Conservation (phyloP, 2,888 invertebrate species). For the Celastrina argiolus region DNA sequence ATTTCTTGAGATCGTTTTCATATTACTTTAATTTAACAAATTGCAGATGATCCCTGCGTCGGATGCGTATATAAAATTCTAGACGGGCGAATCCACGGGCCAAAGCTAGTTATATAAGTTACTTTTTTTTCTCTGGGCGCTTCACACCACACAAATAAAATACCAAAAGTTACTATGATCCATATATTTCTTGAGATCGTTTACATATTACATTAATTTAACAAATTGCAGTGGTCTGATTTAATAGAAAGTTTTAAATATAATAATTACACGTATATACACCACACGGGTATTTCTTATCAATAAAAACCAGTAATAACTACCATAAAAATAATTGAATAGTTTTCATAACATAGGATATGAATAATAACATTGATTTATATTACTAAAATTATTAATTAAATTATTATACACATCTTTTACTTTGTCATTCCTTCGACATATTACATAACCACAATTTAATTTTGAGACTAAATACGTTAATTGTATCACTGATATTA, state of each 20-base stretch:
- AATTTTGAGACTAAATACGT: conserved; percentile 4
- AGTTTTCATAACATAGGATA: not conserved
- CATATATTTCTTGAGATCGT: conserved; percentile 20
- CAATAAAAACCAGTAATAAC: not conserved
- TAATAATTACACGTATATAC: conserved; percentile 11
- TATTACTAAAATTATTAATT: not conserved
- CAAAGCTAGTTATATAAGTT: not conserved
- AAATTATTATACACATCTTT: not conserved
- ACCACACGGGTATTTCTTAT: not conserved
- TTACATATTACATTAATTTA: conserved; percentile 10
- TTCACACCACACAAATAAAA: conserved; percentile 7
- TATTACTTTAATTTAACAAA: conserved; percentile 1
- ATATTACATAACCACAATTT: not conserved
- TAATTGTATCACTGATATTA: conserved; percentile 8
- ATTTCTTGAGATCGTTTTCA: conserved; percentile 21
- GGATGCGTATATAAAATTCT: too few relatives aligned
- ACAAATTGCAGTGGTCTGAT: conserved; percentile 4
- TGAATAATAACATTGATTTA: conserved; percentile 9
- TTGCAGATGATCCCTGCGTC: too few relatives aligned
- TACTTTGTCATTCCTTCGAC: not conserved
- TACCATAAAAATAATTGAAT: conserved; percentile 5
- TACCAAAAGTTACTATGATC: conserved; percentile 15
- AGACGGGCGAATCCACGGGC: too few relatives aligned
- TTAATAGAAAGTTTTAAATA: conserved; percentile 11
- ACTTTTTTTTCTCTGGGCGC: not conserved